Base-by-base conservation (phyloP, 2,888 invertebrate genomes). In the Trissolcus japonicus region DNA sequence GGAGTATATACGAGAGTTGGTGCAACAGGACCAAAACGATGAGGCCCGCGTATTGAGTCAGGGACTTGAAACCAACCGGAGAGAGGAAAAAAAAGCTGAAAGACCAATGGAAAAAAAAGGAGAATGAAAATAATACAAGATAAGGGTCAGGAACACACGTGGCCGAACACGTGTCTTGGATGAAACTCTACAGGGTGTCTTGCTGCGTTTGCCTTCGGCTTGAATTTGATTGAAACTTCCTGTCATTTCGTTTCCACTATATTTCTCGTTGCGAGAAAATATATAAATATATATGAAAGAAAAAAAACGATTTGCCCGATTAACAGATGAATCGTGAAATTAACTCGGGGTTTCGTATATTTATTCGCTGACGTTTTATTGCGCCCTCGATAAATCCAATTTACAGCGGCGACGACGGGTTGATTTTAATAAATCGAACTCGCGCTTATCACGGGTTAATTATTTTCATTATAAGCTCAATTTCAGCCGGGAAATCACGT, bases 91-190 rank as follows among this genome's bases (percentile, higher is more conserved):
- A 76, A 75, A 56, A 6, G 9, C 35, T 35, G 62, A 76, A 73
- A 50, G 53, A 46, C 53, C 1, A 55, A 54, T 68, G 50, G 59
- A 57, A 72, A 73, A 69, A n/a, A 80, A 75, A 77, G 54, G 76
- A 51, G 67, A 69, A 76, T 63, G 71, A 65, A 78, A 67, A 79
- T 79, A 72, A 69, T 79, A 71, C 61, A 69, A 75, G 71, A 61
- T 77, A 76, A 82, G 81, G 80, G 81, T 81, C 80, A 74, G 78
- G 65, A 69, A 78, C 81, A 83, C 83, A 82, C 83, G 83, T 84
- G 83, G 84, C 83, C 80, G 81, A 83, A 86, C 86, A 86, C 86
- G 86, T 86, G 86, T 86, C 83, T 82, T 71, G 62, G 74, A 67
- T 72, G 71, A 66, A 65, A 62, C 74, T 76, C 78, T 80, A 79